These are phyloP conservation scores for Salvelinus namaycush DNA, from an alignment of 2,113 vertebrate species.

Conservation along the genomic window DNA sequence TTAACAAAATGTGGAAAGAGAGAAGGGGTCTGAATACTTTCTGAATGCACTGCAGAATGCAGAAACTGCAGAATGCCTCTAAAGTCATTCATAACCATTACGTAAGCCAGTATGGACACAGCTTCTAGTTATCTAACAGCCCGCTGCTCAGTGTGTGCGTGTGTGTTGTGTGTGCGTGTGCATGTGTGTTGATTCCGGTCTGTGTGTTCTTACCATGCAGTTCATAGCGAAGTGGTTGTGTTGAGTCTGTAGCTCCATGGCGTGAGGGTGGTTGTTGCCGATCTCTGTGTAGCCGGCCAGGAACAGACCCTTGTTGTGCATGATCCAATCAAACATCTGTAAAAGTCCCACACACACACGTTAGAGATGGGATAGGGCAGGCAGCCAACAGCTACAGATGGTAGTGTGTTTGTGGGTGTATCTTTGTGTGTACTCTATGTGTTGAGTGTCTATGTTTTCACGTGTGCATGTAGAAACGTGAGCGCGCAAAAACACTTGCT, in stretches of 20 bases:
- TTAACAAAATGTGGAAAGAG: no score
- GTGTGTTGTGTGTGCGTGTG: constrained; percentile 5
- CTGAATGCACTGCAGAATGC: no score
- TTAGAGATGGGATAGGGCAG: neutral
- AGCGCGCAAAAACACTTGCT: no score
- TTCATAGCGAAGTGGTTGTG: constrained; percentile 99
- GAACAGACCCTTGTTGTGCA: constrained; percentile 99
- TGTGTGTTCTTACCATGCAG: constrained; percentile 91
- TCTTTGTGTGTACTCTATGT: neutral
- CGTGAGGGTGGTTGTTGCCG: constrained; percentile 94
- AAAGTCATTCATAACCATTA: neutral
- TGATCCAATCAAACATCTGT: constrained; percentile 99
- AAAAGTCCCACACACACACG: neutral
- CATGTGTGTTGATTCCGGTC: neutral
- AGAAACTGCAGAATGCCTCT: no score
- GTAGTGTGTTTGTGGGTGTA: constrained; percentile 7
- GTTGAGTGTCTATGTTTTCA: neutral
- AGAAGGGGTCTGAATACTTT: no score
- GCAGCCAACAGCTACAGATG: neutral
- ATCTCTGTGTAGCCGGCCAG: constrained; percentile 98
- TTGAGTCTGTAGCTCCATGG: constrained; percentile 97
- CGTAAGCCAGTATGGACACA: neutral
- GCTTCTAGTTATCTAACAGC: neutral
- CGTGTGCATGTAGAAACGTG: neutral
- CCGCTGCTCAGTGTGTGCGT: neutral